Evolutionary conservation across 2,888 invertebrate genomes (phyloP).

Genomic region (Drosophila engyochracea): DNA sequence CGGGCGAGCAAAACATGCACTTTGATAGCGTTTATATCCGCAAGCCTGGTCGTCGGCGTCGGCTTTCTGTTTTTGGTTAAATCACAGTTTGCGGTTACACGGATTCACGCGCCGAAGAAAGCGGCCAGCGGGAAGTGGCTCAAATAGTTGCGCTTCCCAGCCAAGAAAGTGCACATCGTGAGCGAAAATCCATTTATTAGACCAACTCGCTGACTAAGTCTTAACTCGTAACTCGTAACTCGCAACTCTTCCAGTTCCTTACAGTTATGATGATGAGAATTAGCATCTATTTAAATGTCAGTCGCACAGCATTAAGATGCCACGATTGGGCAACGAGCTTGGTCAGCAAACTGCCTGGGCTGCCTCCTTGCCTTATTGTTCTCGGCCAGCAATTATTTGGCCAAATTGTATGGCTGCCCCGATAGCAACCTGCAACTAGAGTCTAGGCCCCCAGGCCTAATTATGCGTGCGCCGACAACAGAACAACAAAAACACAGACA

Average conservation of each 20-base stretch:
- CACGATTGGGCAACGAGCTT: conserved; percentile 64
- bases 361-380: conserved; percentile 62
- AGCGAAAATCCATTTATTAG: conserved; percentile 32
- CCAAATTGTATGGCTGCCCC: conserved; percentile 44
- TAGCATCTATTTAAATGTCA: conserved; percentile 79
- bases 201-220: conserved; percentile 6
- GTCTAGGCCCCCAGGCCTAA: conserved; percentile 57
- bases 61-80: conserved; percentile 73
- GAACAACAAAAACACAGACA: conserved; percentile 46
- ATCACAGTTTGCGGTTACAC: conserved; percentile 78
- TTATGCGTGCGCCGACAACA: conserved; percentile 72
- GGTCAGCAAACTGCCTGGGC: neutral
- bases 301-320: conserved; percentile 68
- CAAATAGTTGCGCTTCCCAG: conserved; percentile 26
- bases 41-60: conserved; percentile 54
- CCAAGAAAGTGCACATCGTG: conserved; percentile 51
- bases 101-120: conserved; percentile 79
- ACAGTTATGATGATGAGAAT: conserved; percentile 73
- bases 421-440: conserved; percentile 40
- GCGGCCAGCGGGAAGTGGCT: conserved; percentile 71
- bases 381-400: conserved; percentile 69
- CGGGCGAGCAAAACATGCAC: conserved; percentile 56
- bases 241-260: conserved; percentile 15
- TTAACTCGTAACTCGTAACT: neutral
- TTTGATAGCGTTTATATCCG: conserved; percentile 76